A percentile compares a stretch with the other conserved stretches of the same genome.
Evolutionary conservation across 1,140 invertebrate species (phyloP).

Genomic region (Drosophila guanche): DNA sequence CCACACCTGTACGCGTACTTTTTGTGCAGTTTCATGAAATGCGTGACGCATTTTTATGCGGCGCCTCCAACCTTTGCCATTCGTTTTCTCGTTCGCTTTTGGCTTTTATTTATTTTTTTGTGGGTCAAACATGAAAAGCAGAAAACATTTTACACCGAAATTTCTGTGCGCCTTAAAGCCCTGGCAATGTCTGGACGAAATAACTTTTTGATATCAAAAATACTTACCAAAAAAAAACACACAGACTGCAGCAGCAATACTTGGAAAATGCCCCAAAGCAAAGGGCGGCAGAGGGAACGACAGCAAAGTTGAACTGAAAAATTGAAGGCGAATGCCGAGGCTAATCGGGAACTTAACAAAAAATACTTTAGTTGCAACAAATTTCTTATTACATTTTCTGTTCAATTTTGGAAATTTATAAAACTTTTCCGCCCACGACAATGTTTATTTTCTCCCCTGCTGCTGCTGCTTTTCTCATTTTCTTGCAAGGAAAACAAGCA

Average conservation of each 20-base stretch:
- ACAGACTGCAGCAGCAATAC: conserved; percentile 9
- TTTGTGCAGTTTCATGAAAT: conserved; percentile 58
- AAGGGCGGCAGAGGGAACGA: conserved; percentile 10
- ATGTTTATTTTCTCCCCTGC: conserved; percentile 17
- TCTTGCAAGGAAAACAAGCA: conserved; percentile 46
- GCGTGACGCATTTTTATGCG: conserved; percentile 74
- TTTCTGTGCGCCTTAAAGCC: conserved; percentile 44
- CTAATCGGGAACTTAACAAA: conserved; percentile 60
- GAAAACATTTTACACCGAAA: conserved; percentile 54
- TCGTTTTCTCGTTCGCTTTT: conserved; percentile 23
- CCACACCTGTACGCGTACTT: conserved; percentile 57
- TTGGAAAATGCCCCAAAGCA: conserved; percentile 33
- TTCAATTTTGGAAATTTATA: conserved; percentile 36
- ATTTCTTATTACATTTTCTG: conserved; percentile 62
- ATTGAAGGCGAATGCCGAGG: conserved; percentile 22
- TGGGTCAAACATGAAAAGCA: conserved; percentile 58
- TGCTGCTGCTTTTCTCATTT: conserved; percentile 4
- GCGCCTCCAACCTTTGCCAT: neutral
- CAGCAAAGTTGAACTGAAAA: conserved; percentile 20
- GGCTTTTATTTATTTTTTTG: conserved; percentile 7
- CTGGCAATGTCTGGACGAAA: conserved; percentile 42
- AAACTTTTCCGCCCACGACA: conserved; percentile 35
- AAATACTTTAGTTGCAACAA: conserved; percentile 37
- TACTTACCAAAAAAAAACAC: conserved; percentile 37
- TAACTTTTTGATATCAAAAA: conserved; percentile 54